phyloP scores from a whole-genome alignment of 2,888 invertebrate genomes.

The Arctia plantaginis region DNA sequence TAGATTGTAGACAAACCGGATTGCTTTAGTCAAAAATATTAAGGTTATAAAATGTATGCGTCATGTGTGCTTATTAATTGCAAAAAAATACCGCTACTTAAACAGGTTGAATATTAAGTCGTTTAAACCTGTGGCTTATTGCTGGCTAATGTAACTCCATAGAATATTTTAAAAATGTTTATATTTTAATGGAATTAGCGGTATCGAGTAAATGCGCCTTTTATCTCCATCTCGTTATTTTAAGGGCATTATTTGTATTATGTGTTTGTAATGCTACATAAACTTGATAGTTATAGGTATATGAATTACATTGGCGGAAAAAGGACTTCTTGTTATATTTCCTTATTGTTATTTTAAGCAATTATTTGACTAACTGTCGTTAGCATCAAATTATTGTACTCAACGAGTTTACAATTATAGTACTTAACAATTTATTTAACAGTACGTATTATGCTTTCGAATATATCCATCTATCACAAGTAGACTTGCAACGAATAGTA shows the following conservation, averaged over 20 bases:
- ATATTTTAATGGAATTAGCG: background rate
- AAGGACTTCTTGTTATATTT: too few species aligned
- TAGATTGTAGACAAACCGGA: conserved; percentile 18
- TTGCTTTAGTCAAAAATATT: conserved; percentile 2
- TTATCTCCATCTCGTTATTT: background rate
- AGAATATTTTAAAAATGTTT: background rate
- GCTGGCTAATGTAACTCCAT: background rate
- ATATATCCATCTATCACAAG: too few species aligned
- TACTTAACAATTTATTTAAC: too few species aligned
- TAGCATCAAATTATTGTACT: too few species aligned
- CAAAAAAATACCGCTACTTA: conserved; percentile 8
- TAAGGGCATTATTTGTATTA: background rate
- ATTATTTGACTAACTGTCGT: too few species aligned
- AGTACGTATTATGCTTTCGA: too few species aligned
- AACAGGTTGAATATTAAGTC: conserved; percentile 1
- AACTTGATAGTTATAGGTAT: too few species aligned
- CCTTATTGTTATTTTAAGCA: too few species aligned
- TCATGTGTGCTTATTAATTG: conserved; percentile 11
- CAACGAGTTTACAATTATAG: too few species aligned
- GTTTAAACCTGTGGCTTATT: conserved; percentile 7
- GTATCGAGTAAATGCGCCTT: background rate
- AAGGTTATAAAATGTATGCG: conserved; percentile 5
- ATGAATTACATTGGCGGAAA: too few species aligned
- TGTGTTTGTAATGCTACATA: background rate
- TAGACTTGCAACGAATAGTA: too few species aligned